These are phyloP conservation scores for Pithys albifrons DNA, from an alignment of 2,113 vertebrate genomes.

Conservation along the genomic window DNA sequence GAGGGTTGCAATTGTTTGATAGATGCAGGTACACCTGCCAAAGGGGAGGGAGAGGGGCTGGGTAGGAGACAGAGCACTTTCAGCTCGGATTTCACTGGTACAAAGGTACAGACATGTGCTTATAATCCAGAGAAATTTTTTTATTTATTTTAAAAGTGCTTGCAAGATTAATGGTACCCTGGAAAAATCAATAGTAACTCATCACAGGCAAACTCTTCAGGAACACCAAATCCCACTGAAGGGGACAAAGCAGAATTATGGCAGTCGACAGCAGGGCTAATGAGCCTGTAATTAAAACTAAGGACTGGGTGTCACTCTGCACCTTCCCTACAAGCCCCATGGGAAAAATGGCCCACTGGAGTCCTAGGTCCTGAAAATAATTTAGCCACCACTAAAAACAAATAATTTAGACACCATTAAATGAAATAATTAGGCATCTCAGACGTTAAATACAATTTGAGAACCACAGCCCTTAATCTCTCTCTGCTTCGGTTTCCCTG, in stretches of 20 bases:
- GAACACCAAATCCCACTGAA: constrained; percentile 12
- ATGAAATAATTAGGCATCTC: not conserved
- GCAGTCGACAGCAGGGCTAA: constrained; percentile 20
- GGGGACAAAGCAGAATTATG: constrained; percentile 41
- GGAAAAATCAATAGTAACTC: constrained; percentile 51
- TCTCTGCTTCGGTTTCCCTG: not conserved
- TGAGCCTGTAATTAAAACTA: constrained; percentile 41
- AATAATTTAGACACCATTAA: not conserved
- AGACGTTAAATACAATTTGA: not conserved
- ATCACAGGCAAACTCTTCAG: constrained; percentile 49
- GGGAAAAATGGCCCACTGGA: not conserved
- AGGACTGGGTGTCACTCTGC: not conserved
- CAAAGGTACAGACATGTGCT: not conserved
- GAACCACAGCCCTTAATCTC: not conserved
- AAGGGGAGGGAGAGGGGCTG: not conserved
- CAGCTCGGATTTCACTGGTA: not conserved
- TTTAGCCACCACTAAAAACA: not conserved
- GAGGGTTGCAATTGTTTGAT: not conserved
- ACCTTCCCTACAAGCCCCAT: not conserved
- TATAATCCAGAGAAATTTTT: constrained; percentile 1
- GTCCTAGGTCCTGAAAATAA: not conserved
- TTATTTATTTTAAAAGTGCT: not conserved
- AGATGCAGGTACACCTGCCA: not conserved
- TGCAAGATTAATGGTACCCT: constrained; percentile 25
- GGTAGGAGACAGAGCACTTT: not conserved